A percentile compares a stretch with the other conserved stretches of the same genome.
Conservation (phyloP, 2,113 vertebrate species). For the Dipodomys merriami region DNA sequence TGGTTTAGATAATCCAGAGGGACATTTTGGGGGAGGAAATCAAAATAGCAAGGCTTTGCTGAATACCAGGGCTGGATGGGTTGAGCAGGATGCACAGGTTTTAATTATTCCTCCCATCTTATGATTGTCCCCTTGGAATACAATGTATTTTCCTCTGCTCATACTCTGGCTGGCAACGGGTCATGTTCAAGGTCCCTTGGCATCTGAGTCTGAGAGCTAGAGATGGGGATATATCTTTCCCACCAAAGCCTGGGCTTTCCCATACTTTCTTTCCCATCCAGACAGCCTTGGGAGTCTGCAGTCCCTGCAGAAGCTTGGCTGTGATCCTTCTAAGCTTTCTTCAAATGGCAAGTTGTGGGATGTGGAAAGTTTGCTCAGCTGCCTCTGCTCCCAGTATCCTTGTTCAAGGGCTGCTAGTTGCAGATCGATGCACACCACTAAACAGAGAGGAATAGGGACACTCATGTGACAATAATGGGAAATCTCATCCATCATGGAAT, state of each 20-base stretch:
- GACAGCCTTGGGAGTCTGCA: slow-evolving; percentile 68
- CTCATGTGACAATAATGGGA: not conserved
- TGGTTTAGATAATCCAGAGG: slow-evolving; percentile 49
- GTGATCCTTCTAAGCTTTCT: slow-evolving; percentile 78
- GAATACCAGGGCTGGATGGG: not conserved
- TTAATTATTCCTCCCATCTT: slow-evolving; percentile 62
- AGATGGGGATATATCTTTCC: not conserved
- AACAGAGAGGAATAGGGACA: not conserved
- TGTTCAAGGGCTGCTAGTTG: not conserved
- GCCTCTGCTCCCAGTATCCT: slow-evolving; percentile 42
- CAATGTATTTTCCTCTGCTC: not conserved
- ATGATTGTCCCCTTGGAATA: slow-evolving; percentile 11
- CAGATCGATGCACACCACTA: not conserved
- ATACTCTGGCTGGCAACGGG: not conserved
- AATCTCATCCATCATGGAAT: not conserved
- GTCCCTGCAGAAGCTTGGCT: slow-evolving; percentile 63
- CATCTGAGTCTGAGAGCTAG: slow-evolving; percentile 22
- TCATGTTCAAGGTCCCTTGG: slow-evolving; percentile 4
- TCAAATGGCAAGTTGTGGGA: slow-evolving; percentile 79
- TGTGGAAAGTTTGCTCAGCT: slow-evolving; percentile 70
- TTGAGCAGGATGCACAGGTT: not conserved
- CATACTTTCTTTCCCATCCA: slow-evolving; percentile 27
- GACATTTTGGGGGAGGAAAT: not conserved
- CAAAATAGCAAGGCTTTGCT: slow-evolving; percentile 1
- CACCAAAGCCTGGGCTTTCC: not conserved